Evolutionary conservation across 1,140 invertebrate species (phyloP), one percentile per base, ranked within the genome.

Genomic region (Ceratina australensis): DNA sequence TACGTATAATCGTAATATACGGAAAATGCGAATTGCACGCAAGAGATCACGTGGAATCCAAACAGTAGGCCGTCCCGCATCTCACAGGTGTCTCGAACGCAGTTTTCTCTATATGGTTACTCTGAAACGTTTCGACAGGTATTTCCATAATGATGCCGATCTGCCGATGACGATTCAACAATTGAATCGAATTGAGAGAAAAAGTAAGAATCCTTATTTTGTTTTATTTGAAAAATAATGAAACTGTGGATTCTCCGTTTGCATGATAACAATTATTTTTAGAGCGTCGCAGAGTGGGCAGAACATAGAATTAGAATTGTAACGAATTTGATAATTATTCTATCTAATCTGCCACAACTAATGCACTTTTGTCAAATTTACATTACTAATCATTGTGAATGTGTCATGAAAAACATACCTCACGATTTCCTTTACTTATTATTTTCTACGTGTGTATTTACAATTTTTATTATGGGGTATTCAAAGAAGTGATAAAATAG

Each of bases 1-100:
- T 95, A 94, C 68, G 84, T 92, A 87, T 94, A 95, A 91, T 96
- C 95, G 90, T 96, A 96, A 91, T 95, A 96, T 87, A 95, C 95
- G 24, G 94, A 94, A 90, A 95, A 96, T 67, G 92, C 92, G 90
- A 96, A 96, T 86, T 95, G 94, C 72, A 94, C 91, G 33, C 93
- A 94, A 12, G 94, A 94, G 79, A 95, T 88, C 22, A 94, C 89
- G 89, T 96, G 96, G 83, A 96, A 93, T 79, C 94, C 87, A 49
- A 93, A 91, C 80, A 93, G 92, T 81, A 94, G 71, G 68, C 79
- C 82, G 85, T 91, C 84, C 83, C 84, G 76, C 92, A 90, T 88
- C 87, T 84, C 78, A 78, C 50, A 63, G 67, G 69, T 68, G 59
- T 78, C 76, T 69, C 57, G 26, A 13, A 57, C 26, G n/a, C 24